Conservation (phyloP, 2,797 vertebrate species). For the Eulemur albifrons region DNA sequence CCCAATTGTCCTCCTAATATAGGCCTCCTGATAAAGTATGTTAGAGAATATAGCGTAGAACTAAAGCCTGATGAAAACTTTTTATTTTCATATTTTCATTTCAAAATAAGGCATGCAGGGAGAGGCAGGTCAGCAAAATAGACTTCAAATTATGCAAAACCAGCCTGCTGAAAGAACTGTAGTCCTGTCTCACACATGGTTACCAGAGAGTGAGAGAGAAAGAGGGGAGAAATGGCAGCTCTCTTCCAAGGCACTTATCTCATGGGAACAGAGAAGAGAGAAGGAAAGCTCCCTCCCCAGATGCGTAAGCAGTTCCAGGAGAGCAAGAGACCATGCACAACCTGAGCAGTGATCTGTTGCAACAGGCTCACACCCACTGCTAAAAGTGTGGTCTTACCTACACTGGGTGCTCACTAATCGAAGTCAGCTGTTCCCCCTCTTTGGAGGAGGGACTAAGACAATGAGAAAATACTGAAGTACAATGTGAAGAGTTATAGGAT, state of each 20-base stretch:
- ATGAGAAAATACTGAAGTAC: not conserved
- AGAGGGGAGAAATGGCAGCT: not conserved
- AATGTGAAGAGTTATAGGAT: not conserved
- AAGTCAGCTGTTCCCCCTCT: not conserved
- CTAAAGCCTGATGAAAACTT: constrained; percentile 31
- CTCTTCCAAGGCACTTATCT: constrained; percentile 39
- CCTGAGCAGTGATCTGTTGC: too few species aligned
- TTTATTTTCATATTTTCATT: constrained; percentile 59
- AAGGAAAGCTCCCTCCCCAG: not conserved
- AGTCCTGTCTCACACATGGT: constrained; percentile 22
- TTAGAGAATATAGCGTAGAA: constrained; percentile 24
- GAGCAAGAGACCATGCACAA: not conserved
- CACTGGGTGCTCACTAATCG: not conserved
- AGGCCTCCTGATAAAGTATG: not conserved
- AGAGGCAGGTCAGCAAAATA: constrained; percentile 52
- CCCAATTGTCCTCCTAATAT: not conserved
- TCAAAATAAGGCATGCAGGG: not conserved
- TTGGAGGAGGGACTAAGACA: not conserved
- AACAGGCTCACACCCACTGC: too few species aligned
- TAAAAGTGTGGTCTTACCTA: not conserved
- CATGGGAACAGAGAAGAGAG: constrained; percentile 15
- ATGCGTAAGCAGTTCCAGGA: not conserved
- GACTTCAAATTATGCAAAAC: not conserved
- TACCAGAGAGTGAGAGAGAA: not conserved
- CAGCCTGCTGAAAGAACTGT: not conserved